These are phyloP conservation scores for Epinephelus coioides DNA, from an alignment of 2,797 vertebrate genomes.

Conservation along the genomic window DNA sequence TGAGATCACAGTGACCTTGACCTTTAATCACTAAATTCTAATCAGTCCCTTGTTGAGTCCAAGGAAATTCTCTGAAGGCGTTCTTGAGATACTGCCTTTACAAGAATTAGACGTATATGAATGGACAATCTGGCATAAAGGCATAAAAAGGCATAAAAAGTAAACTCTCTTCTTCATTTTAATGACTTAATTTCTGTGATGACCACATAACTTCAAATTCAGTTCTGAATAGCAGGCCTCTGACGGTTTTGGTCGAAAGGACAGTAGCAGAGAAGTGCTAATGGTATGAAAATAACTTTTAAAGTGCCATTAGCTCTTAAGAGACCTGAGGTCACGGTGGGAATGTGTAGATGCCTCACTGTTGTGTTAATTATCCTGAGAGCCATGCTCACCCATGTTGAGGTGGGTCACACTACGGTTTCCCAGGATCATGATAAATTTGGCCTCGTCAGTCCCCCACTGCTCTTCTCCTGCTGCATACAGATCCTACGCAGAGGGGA, in stretches of 20 bases:
- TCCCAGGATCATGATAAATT: slow-evolving; percentile 97
- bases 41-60: too few relatives aligned
- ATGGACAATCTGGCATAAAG: too few relatives aligned
- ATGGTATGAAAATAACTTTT: not conserved
- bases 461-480: slow-evolving; percentile 93
- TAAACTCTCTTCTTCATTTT: too few relatives aligned
- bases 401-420: slow-evolving; percentile 95
- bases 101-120: too few relatives aligned
- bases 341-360: slow-evolving; percentile 37
- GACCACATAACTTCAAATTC: not conserved
- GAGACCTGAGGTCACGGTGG: slow-evolving; percentile 12
- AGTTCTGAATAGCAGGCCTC: not conserved
- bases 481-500: slow-evolving; percentile 86
- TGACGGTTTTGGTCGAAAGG: not conserved
- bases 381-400: slow-evolving; percentile 87
- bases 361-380: slow-evolving; percentile 34
- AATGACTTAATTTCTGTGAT: not conserved
- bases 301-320: not conserved
- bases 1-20: too few relatives aligned
- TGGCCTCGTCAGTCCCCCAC: slow-evolving; percentile 97
- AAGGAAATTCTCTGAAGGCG: too few relatives aligned
- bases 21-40: too few relatives aligned
- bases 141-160: too few relatives aligned
- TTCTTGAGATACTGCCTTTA: too few relatives aligned
- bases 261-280: not conserved